These are phyloP conservation scores for Conus ventricosus DNA, from an alignment of 1,140 invertebrate species.

Conservation along the genomic window DNA sequence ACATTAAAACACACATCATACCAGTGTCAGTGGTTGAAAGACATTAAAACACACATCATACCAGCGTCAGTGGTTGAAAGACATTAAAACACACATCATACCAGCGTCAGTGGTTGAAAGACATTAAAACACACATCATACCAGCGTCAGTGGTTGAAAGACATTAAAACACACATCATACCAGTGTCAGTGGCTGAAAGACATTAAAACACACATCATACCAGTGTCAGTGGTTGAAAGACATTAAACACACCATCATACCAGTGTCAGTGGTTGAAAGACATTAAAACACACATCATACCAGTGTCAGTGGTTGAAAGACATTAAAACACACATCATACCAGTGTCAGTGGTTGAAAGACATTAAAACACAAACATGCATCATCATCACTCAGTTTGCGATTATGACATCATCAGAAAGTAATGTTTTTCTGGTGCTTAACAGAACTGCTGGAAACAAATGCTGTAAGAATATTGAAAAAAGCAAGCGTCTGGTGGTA, in stretches of 20 bases:
- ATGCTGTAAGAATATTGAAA: no score
- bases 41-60: constrained; percentile 30
- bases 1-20: constrained; percentile 30
- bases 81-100: constrained; percentile 30
- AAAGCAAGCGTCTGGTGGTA: no score
- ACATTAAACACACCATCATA: constrained; percentile 31
- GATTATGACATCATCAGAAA: no score
- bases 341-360: constrained; percentile 61
- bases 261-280: constrained; percentile 61
- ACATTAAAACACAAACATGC: not conserved
- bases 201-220: constrained; percentile 30
- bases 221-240: constrained; percentile 61
- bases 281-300: constrained; percentile 30
- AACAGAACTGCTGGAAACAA: no score
- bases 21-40: constrained; percentile 61
- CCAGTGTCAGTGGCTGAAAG: constrained; percentile 61
- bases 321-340: constrained; percentile 30
- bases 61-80: constrained; percentile 61
- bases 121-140: constrained; percentile 30
- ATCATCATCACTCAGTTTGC: no score
- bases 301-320: constrained; percentile 61
- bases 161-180: constrained; percentile 30
- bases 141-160: constrained; percentile 61
- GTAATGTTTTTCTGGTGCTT: no score
- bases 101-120: constrained; percentile 61